A percentile compares a stretch with the other conserved stretches of the same genome.
Evolutionary conservation across 2,113 vertebrate genomes (phyloP).

Genomic region (Phyllostomus discolor): DNA sequence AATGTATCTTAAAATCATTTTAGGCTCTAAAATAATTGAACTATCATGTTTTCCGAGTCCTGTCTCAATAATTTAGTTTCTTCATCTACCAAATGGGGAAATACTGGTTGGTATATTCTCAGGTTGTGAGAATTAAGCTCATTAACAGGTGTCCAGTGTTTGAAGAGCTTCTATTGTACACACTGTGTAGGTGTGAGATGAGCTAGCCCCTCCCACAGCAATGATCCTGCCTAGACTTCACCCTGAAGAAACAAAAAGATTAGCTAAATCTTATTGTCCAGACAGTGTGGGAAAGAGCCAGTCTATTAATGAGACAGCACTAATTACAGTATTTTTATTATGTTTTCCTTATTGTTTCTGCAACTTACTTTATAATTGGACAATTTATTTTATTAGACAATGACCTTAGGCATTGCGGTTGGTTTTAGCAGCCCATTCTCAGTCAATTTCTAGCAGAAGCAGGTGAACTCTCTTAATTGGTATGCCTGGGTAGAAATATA

Average conservation of each 20-base stretch:
- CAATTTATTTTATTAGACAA: constrained; percentile 70
- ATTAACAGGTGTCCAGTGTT: not conserved
- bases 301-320: constrained; percentile 55
- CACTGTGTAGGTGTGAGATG: not conserved
- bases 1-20: not conserved
- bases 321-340: constrained; percentile 71
- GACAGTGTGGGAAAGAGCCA: constrained; percentile 2
- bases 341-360: constrained; percentile 59
- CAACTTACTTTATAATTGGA: constrained; percentile 63
- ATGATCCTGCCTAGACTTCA: constrained; percentile 18
- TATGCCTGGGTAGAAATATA: constrained; percentile 63
- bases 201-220: not conserved
- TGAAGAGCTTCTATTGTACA: not conserved
- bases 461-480: constrained; percentile 67
- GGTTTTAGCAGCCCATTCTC: constrained; percentile 11
- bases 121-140: not conserved
- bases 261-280: constrained; percentile 24
- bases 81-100: not conserved
- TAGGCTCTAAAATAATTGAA: not conserved
- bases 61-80: not conserved
- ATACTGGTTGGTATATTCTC: not conserved
- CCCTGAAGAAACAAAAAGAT: constrained; percentile 51
- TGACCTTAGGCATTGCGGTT: constrained; percentile 65
- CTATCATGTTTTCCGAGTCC: not conserved
- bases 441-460: constrained; percentile 62